These are phyloP conservation scores for Salminus brasiliensis DNA, from an alignment of 2,113 vertebrate species.

Conservation along the genomic window DNA sequence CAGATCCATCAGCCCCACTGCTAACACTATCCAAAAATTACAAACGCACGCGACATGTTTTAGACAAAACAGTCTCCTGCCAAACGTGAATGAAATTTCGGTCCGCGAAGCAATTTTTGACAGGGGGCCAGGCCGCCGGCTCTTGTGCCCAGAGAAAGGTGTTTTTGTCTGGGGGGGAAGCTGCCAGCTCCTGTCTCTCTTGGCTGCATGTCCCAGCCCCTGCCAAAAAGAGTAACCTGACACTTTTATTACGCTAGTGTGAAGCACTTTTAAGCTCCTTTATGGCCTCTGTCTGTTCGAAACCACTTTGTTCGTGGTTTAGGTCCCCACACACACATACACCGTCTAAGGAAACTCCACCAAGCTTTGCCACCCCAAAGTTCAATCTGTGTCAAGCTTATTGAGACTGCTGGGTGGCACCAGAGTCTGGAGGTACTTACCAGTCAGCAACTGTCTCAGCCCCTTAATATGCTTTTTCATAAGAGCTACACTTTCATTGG, in stretches of 20 bases:
- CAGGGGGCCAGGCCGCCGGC: constrained; percentile 66
- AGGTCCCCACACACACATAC: constrained; percentile 59
- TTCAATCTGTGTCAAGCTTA: constrained; percentile 20
- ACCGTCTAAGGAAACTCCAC: constrained; percentile 47
- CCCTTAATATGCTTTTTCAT: neutral
- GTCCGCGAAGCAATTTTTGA: constrained; percentile 67
- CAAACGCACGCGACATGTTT: constrained; percentile 67
- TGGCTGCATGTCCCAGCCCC: constrained; percentile 55
- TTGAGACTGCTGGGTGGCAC: constrained; percentile 12
- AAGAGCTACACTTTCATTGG: neutral
- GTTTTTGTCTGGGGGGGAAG: constrained; percentile 76
- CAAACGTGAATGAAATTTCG: constrained; percentile 66
- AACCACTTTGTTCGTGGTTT: constrained; percentile 60
- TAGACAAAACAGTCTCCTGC: constrained; percentile 75
- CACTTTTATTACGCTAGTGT: constrained; percentile 73
- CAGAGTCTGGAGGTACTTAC: neutral
- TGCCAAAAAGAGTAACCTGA: constrained; percentile 70
- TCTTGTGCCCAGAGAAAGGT: constrained; percentile 71
- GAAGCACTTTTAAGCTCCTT: constrained; percentile 71
- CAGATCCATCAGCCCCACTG: constrained; percentile 55
- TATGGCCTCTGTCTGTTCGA: constrained; percentile 65
- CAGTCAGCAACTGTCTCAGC: neutral
- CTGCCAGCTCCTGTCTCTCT: constrained; percentile 59
- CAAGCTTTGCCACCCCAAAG: constrained; percentile 24
- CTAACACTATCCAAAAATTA: constrained; percentile 72